A percentile compares a stretch with the other conserved stretches of the same genome.
Conservation (phyloP, 2,888 invertebrate species). For the Phortica magna region DNA sequence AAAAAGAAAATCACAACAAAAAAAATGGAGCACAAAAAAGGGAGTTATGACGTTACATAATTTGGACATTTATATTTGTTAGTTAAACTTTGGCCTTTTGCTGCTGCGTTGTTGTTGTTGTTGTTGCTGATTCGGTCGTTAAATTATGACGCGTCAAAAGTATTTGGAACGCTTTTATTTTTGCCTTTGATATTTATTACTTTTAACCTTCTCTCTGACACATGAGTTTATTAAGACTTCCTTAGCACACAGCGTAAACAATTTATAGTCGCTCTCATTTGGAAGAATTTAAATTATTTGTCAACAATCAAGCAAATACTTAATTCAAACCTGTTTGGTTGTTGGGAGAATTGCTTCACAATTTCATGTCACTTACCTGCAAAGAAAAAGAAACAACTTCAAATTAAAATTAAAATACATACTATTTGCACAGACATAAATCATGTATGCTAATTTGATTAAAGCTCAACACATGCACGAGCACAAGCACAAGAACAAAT, state of each 20-base stretch:
- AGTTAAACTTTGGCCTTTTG: conserved; percentile 31
- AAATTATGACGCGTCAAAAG: conserved; percentile 58
- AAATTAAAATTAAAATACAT: background rate
- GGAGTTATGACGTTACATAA: conserved; percentile 51
- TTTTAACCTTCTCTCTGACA: conserved; percentile 63
- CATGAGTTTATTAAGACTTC: conserved; percentile 45
- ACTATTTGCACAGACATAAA: background rate
- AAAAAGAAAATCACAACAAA: background rate
- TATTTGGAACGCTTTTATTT: conserved; percentile 45
- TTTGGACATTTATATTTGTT: conserved; percentile 70
- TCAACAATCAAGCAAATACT: background rate
- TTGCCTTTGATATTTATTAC: conserved; percentile 61
- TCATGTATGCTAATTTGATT: conserved; percentile 31
- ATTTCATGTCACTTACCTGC: conserved; percentile 58
- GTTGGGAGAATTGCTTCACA: background rate
- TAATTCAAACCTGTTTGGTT: background rate
- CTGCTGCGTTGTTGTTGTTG: background rate
- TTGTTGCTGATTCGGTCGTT: background rate
- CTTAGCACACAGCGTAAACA: background rate
- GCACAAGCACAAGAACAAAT: too few relatives aligned
- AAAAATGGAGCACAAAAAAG: background rate
- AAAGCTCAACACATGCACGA: background rate
- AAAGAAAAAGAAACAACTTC: conserved; percentile 21
- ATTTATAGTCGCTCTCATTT: too few relatives aligned
- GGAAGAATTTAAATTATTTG: too few relatives aligned